phyloP scores from a whole-genome alignment of 2,797 vertebrate genomes.

The Spatula clypeata region DNA sequence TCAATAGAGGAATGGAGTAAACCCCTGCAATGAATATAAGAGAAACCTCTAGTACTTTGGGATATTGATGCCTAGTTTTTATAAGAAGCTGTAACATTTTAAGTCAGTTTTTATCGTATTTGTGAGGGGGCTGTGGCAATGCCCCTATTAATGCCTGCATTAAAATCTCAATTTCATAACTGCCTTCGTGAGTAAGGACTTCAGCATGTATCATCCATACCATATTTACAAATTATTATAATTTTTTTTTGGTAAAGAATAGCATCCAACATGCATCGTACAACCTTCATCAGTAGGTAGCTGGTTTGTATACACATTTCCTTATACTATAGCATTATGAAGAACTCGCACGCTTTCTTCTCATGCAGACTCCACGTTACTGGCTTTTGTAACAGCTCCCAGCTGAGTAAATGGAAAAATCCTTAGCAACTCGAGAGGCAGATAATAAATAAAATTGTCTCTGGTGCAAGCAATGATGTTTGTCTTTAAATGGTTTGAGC shows the following conservation, averaged over 20 bases:
- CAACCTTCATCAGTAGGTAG: background rate
- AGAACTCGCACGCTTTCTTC: background rate
- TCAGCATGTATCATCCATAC: fast-evolving
- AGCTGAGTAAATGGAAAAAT: background rate
- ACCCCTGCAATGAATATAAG: background rate
- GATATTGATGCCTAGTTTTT: background rate
- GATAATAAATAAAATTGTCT: background rate
- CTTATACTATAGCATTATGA: background rate
- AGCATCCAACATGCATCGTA: background rate
- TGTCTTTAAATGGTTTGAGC: background rate
- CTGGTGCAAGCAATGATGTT: background rate
- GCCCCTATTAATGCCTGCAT: background rate
- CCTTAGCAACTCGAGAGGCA: background rate
- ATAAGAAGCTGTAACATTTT: background rate
- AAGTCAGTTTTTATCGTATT: background rate
- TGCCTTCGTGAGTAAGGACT: background rate
- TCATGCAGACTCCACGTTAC: background rate
- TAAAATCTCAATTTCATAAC: background rate
- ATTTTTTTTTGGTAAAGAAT: background rate
- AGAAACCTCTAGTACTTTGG: background rate
- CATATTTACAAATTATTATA: background rate
- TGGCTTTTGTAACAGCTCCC: background rate
- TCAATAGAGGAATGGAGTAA: background rate
- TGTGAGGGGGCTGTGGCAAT: background rate
- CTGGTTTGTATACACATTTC: background rate